Conservation (phyloP, 2,888 invertebrate species). For the Lingula anatina region DNA sequence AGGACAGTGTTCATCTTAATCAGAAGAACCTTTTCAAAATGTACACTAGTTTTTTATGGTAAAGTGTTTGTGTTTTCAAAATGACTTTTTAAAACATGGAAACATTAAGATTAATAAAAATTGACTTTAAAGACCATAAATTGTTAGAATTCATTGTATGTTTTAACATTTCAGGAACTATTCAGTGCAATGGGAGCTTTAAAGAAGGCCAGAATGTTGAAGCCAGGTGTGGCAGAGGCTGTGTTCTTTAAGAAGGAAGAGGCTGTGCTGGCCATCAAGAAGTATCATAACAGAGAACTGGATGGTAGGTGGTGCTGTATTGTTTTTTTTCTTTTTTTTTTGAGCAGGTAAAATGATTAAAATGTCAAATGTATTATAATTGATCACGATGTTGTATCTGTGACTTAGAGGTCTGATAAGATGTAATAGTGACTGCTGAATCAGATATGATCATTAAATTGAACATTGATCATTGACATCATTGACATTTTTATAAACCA, state of each 20-base stretch:
- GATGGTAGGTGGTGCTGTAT: slow-evolving; percentile 61
- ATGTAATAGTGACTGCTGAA: no score
- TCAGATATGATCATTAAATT: no score
- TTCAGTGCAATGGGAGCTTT: slow-evolving; percentile 90
- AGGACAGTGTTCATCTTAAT: no score
- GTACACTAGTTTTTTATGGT: neutral
- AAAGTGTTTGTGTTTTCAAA: neutral
- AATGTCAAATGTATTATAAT: neutral
- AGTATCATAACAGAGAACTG: slow-evolving; percentile 86
- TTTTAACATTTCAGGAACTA: slow-evolving; percentile 63
- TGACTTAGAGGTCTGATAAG: no score
- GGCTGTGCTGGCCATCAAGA: slow-evolving; percentile 84
- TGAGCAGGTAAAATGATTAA: neutral
- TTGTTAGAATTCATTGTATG: neutral
- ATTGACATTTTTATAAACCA: no score
- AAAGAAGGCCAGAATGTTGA: slow-evolving; percentile 74
- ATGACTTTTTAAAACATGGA: neutral
- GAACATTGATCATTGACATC: no score
- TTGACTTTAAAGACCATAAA: neutral
- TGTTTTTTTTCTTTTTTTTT: neutral
- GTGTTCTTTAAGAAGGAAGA: slow-evolving; percentile 80
- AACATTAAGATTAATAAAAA: no score
- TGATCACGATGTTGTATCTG: no score
- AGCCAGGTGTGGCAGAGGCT: slow-evolving; percentile 86
- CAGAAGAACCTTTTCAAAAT: neutral